Conservation (phyloP, 2,797 vertebrate genomes). For the Pseudopleuronectes americanus region DNA sequence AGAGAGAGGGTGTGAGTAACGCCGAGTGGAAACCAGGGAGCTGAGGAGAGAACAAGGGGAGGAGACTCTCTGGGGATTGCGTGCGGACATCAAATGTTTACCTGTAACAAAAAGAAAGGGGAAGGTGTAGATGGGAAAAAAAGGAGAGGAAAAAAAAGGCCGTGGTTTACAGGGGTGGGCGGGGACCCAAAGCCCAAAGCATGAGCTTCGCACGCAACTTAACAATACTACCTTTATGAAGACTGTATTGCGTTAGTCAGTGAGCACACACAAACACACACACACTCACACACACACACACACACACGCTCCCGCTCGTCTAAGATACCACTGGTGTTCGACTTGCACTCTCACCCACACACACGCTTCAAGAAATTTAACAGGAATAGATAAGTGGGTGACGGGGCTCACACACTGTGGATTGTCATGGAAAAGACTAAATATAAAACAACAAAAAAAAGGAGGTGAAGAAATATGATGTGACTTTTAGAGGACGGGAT, state of each 20-base stretch:
- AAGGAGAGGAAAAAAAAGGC: slow-evolving; percentile 79
- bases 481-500: slow-evolving; percentile 40
- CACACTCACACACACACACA: slow-evolving; percentile 58
- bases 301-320: slow-evolving; percentile 44
- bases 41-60: slow-evolving; percentile 73
- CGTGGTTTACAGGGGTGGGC: slow-evolving; percentile 89
- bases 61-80: slow-evolving; percentile 83
- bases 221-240: slow-evolving; percentile 93
- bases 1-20: slow-evolving; percentile 71
- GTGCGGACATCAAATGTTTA: slow-evolving; percentile 87
- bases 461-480: slow-evolving; percentile 18
- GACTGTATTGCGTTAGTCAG: slow-evolving; percentile 79
- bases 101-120: slow-evolving; percentile 87
- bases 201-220: slow-evolving; percentile 90
- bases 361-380: slow-evolving; percentile 61
- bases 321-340: slow-evolving; percentile 44
- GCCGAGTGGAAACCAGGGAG: slow-evolving; percentile 72
- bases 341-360: slow-evolving; percentile 45
- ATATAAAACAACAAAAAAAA: too few species aligned
- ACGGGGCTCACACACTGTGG: slow-evolving; percentile 45
- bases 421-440: slow-evolving; percentile 9
- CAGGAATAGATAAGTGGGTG: slow-evolving; percentile 74
- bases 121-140: slow-evolving; percentile 85
- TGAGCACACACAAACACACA: slow-evolving; percentile 66
- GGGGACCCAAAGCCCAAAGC: slow-evolving; percentile 79